phyloP scores from a whole-genome alignment of 2,888 invertebrate species.

The Arge pagana region DNA sequence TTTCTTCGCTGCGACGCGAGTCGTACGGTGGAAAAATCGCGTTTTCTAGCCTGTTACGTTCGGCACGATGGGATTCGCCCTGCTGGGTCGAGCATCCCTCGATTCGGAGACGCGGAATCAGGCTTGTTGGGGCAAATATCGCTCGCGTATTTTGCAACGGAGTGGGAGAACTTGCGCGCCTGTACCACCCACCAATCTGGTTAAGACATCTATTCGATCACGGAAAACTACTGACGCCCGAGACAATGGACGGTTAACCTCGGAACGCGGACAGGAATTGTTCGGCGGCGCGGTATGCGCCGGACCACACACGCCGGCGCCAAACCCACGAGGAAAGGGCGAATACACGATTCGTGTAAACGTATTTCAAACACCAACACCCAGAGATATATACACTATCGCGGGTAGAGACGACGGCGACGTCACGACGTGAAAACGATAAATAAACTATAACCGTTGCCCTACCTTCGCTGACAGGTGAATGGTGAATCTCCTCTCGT shows the following conservation, averaged over 20 bases:
- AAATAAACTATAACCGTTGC: conserved; percentile 57
- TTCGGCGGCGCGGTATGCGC: conserved; percentile 48
- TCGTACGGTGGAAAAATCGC: too few relatives aligned
- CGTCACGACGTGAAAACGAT: conserved; percentile 52
- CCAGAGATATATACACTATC: too few relatives aligned
- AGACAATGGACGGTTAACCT: conserved; percentile 15
- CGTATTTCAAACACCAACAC: conserved; percentile 47
- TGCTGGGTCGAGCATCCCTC: too few relatives aligned
- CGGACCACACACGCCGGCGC: conserved; percentile 57
- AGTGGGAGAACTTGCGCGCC: conserved; percentile 29
- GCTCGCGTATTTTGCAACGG: neutral
- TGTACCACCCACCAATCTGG: conserved; percentile 48
- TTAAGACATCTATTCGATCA: conserved; percentile 48
- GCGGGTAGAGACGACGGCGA: neutral
- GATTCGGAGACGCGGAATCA: neutral
- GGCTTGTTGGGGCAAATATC: neutral
- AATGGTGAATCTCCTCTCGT: conserved; percentile 55
- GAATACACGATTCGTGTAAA: conserved; percentile 50
- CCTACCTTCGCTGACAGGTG: conserved; percentile 55
- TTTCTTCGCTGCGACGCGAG: too few relatives aligned
- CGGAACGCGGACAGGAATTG: conserved; percentile 46
- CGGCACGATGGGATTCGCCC: too few relatives aligned
- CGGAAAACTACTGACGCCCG: conserved; percentile 21
- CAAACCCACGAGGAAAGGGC: conserved; percentile 50
- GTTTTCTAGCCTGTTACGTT: too few relatives aligned